Percentiles rank a stretch among this genome's conserved stretches.
Conservation (phyloP, 1,140 invertebrate species). For the Drosophila lacertosa region DNA sequence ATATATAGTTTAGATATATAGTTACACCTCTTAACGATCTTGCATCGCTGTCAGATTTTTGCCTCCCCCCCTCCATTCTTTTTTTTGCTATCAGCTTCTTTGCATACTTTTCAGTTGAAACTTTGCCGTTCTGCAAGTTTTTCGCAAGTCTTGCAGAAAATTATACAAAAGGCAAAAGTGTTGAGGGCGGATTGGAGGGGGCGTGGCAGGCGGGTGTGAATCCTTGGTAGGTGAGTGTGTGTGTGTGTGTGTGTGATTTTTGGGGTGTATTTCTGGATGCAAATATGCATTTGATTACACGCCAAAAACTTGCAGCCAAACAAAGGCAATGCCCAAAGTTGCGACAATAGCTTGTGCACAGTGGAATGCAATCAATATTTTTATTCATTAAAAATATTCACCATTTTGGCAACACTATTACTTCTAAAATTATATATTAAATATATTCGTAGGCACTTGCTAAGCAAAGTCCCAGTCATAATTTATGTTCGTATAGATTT, state of each 20-base stretch:
- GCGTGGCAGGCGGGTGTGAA: neutral
- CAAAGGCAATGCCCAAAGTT: conserved; percentile 79
- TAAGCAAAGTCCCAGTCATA: too few relatives aligned
- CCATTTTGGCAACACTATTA: too few relatives aligned
- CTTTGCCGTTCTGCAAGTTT: conserved; percentile 80
- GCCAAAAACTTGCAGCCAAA: conserved; percentile 64
- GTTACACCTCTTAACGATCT: conserved; percentile 28
- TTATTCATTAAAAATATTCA: neutral
- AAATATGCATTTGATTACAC: conserved; percentile 83
- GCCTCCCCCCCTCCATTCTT: conserved; percentile 18
- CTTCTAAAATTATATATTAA: too few relatives aligned
- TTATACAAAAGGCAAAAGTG: conserved; percentile 74
- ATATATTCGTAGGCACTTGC: too few relatives aligned
- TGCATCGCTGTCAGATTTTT: conserved; percentile 41
- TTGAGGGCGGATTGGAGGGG: conserved; percentile 17
- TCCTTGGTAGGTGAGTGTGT: neutral
- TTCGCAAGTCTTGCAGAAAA: conserved; percentile 80
- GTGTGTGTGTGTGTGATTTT: neutral
- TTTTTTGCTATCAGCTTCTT: conserved; percentile 53
- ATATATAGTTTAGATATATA: conserved; percentile 17
- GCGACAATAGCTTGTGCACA: conserved; percentile 28
- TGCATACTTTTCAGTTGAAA: conserved; percentile 63
- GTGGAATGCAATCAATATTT: too few relatives aligned
- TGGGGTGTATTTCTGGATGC: conserved; percentile 56
- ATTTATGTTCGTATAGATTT: too few relatives aligned